Evolutionary conservation across 2,797 vertebrate species (phyloP).

Genomic region (Naso thynnoides): DNA sequence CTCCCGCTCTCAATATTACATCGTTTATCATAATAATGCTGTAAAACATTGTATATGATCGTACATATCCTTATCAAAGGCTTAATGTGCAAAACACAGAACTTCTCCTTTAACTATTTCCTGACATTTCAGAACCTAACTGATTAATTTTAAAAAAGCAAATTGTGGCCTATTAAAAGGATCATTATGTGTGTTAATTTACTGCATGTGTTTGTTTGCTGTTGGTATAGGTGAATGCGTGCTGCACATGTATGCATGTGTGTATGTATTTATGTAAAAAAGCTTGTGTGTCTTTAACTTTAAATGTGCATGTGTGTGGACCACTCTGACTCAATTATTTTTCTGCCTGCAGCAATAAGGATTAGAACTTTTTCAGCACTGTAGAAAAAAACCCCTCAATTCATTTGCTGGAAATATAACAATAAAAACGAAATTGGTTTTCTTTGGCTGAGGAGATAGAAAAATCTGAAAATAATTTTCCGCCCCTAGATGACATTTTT

Average conservation of each 20-base stretch:
- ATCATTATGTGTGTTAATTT: no score
- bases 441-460: slow-evolving; percentile 64
- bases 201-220: no score
- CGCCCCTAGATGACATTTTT: slow-evolving; percentile 54
- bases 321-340: slow-evolving; percentile 77
- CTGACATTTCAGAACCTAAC: no score
- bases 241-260: not conserved
- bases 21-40: no score
- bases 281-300: slow-evolving; percentile 21
- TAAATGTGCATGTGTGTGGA: slow-evolving; percentile 38
- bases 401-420: slow-evolving; percentile 77
- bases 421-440: slow-evolving; percentile 80
- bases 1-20: no score
- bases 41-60: no score
- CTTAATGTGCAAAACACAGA: no score
- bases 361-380: slow-evolving; percentile 73
- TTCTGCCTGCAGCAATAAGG: slow-evolving; percentile 76
- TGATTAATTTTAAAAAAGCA: no score
- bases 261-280: not conserved
- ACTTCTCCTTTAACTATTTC: no score
- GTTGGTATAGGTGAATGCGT: not conserved
- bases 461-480: slow-evolving; percentile 64
- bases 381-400: slow-evolving; percentile 52
- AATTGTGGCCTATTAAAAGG: no score
- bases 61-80: no score